Evolutionary conservation across 2,113 vertebrate species (phyloP).

Genomic region (Triplophysa dalaica): DNA sequence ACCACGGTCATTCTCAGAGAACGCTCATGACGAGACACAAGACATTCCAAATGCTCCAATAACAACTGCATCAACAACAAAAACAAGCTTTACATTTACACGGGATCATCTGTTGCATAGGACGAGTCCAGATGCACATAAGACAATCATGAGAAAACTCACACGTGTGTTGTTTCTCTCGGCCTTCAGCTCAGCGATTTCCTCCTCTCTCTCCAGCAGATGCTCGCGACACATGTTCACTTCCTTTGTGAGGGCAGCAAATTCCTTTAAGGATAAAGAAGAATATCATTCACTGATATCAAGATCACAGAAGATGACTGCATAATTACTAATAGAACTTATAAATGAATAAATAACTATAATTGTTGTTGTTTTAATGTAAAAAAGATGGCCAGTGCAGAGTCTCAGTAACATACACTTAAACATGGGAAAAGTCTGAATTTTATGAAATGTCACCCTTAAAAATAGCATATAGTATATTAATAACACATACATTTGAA

Average conservation of each 20-base stretch:
- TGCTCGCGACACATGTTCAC: constrained; percentile 92
- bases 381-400: no score
- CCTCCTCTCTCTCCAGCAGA: constrained; percentile 94
- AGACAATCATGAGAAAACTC: constrained; percentile 46
- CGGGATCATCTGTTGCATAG: not conserved
- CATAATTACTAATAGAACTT: no score
- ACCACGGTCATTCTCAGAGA: constrained; percentile 97
- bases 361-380: no score
- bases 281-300: no score
- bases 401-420: no score
- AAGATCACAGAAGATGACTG: no score
- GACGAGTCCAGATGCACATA: no score
- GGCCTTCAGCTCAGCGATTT: constrained; percentile 93
- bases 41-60: constrained; percentile 93
- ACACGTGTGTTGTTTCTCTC: constrained; percentile 97
- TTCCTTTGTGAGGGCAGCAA: constrained; percentile 94
- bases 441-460: no score
- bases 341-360: no score
- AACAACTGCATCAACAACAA: constrained; percentile 75
- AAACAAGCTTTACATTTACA: not conserved
- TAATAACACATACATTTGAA: no score
- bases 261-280: constrained; percentile 76
- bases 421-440: no score
- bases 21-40: constrained; percentile 92
- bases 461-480: no score